These are phyloP conservation scores for Sphaerodactylus townsendi DNA, from an alignment of 2,113 vertebrate species.

Conservation along the genomic window DNA sequence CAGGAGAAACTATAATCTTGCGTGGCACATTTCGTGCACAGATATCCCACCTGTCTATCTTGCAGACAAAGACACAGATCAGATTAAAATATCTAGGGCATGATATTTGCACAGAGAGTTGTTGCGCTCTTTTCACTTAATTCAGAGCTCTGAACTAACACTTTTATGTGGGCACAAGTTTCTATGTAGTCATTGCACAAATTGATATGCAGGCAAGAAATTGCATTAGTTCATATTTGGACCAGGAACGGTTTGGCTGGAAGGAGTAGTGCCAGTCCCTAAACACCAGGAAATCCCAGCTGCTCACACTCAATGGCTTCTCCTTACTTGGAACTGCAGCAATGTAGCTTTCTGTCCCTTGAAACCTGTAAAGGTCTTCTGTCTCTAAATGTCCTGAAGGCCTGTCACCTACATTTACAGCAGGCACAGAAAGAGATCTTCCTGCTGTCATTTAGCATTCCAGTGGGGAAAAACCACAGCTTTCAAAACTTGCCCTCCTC, in stretches of 20 bases:
- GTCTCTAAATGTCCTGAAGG: constrained; percentile 2
- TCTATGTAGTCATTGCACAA: not conserved
- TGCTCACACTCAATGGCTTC: not conserved
- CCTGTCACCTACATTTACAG: constrained; percentile 9
- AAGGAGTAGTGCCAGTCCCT: not conserved
- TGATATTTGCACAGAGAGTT: constrained; percentile 1
- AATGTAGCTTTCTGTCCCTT: not conserved
- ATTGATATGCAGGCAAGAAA: fast-evolving
- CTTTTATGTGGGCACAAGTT: not conserved
- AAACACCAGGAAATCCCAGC: not conserved
- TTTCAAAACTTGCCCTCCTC: not conserved
- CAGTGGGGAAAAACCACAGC: fast-evolving
- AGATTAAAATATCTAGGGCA: constrained; percentile 18
- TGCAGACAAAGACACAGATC: not conserved
- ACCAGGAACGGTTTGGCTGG: not conserved
- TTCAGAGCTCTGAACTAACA: not conserved
- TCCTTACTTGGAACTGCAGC: not conserved
- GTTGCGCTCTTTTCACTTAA: not conserved
- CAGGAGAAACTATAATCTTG: not conserved
- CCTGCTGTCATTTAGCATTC: constrained; percentile 18
- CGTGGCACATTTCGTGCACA: constrained; percentile 18
- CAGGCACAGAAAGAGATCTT: not conserved
- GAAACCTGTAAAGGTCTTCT: constrained; percentile 9
- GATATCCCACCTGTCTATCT: constrained; percentile 16
- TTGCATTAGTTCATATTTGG: not conserved